Base-by-base conservation (phyloP, 2,888 invertebrate species). In the Hirudinaria manillensis region DNA sequence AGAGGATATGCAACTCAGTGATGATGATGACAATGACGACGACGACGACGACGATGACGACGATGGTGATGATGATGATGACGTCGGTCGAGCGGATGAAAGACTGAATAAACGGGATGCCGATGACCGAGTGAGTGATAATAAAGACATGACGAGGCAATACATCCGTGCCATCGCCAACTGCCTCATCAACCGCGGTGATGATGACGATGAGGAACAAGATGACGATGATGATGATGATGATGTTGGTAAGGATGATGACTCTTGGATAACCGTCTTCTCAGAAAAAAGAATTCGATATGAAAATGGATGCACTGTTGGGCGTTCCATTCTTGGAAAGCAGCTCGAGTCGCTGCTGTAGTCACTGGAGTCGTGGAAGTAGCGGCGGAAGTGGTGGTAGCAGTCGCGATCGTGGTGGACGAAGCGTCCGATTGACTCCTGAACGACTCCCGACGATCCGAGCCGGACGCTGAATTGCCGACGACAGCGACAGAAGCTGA, bases 141-240 rank as follows among this genome's bases (percentile, higher is more conserved):
- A 65, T 66, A 56, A 72, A 16, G 73, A 72, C 55, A 72, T 72
- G 73, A 72, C 29, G 73, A 72, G 55, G 73, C 45, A 45, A 45
- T 45, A 7, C 45, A 45, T 45, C 45, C 45, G 3, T 45, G 45
- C 45, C 45, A 45, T 7, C 1, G 45, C 45, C 45, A 45, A 16
- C 45, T 45, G 45, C 16, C 45, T 45, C 16, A 51, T 24, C 10
- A 45, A 55, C 55, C 2, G 29, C 7, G 73, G 65, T 66, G 73
- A 72, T 66, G 73, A 72, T 55, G 73, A 72, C 29, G 73, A 72
- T 65, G 73, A 72, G 66, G 72, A 72, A 19, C 51, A 70, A 29
- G 71, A 71, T 71, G 71, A 71, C 21, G 71, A 71, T 71, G 71
- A 71, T 71, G 71, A 71, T 53, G 71, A 71, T 71, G 71, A 71